A percentile compares a stretch with the other conserved stretches of the same genome.
Conservation (phyloP, 2,797 vertebrate species). For the Poeciliopsis presidionis region DNA sequence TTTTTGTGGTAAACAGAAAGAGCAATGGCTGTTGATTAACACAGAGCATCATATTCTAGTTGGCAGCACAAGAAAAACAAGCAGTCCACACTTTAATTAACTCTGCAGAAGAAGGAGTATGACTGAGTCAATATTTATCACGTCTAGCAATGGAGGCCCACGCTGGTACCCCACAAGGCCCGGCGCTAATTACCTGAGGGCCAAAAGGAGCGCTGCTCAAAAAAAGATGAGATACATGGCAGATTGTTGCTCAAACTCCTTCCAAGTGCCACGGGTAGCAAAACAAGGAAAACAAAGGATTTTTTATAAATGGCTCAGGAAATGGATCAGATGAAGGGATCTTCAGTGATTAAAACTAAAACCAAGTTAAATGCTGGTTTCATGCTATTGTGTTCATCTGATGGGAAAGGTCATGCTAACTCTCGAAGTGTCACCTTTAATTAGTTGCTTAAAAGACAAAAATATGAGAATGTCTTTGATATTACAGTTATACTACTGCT, state of each 20-base stretch:
- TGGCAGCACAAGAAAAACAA: slow-evolving; percentile 71
- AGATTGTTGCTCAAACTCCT: slow-evolving; percentile 64
- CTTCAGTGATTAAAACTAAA: slow-evolving; percentile 47
- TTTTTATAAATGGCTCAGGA: slow-evolving; percentile 35
- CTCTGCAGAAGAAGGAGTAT: slow-evolving; percentile 66
- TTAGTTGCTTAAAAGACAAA: slow-evolving; percentile 8
- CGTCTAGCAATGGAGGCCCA: slow-evolving; percentile 61
- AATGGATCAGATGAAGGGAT: slow-evolving; percentile 41
- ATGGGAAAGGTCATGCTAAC: slow-evolving; percentile 1
- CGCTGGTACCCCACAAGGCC: slow-evolving; percentile 57
- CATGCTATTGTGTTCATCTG: slow-evolving; percentile 6
- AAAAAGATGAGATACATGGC: slow-evolving; percentile 56
- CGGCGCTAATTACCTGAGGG: slow-evolving; percentile 77
- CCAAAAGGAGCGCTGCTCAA: slow-evolving; percentile 54
- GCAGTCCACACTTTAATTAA: slow-evolving; percentile 78
- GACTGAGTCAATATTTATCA: slow-evolving; percentile 80
- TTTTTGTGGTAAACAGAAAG: slow-evolving; percentile 28
- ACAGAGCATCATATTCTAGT: slow-evolving; percentile 67
- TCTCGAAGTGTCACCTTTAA: slow-evolving; percentile 27
- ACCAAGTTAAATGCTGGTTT: slow-evolving; percentile 1
- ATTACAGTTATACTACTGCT: neutral
- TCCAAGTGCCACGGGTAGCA: slow-evolving; percentile 51
- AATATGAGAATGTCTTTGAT: neutral
- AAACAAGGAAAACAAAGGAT: slow-evolving; percentile 43
- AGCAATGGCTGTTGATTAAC: slow-evolving; percentile 74